These are phyloP conservation scores for Bujurquina vittata DNA, from an alignment of 2,113 vertebrate species.

Conservation along the genomic window DNA sequence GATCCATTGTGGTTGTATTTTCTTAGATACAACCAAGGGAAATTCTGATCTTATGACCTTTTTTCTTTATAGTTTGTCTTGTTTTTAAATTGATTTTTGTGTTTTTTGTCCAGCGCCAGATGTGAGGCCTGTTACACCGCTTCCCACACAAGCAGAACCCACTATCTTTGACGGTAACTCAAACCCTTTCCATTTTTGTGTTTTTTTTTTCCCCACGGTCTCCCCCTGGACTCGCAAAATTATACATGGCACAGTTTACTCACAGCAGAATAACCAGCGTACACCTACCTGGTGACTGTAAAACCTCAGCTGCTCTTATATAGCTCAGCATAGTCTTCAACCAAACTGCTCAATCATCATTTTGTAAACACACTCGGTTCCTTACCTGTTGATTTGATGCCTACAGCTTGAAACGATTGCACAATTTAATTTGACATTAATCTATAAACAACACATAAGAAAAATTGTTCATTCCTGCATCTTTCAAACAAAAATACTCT, in stretches of 20 bases:
- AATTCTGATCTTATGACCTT: neutral
- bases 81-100: neutral
- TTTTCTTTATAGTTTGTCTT: neutral
- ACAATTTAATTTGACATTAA: too few species aligned
- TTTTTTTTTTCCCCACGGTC: neutral
- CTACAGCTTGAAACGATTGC: too few species aligned
- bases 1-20: neutral
- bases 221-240: neutral
- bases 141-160: constrained; percentile 40
- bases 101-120: neutral
- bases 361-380: too few species aligned
- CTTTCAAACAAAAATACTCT: too few species aligned
- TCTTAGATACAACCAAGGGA: neutral
- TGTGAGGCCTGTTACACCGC: neutral
- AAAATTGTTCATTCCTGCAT: too few species aligned
- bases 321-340: neutral
- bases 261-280: neutral
- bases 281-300: neutral
- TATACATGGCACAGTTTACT: neutral
- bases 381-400: too few species aligned
- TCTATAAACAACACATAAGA: too few species aligned
- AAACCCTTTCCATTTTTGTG: neutral
- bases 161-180: constrained; percentile 65
- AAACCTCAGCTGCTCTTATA: neutral
- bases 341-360: too few species aligned